A percentile compares a stretch with the other conserved stretches of the same genome.
phyloP scores from a whole-genome alignment of 2,797 vertebrate genomes.

The Chloroceryle amazona region DNA sequence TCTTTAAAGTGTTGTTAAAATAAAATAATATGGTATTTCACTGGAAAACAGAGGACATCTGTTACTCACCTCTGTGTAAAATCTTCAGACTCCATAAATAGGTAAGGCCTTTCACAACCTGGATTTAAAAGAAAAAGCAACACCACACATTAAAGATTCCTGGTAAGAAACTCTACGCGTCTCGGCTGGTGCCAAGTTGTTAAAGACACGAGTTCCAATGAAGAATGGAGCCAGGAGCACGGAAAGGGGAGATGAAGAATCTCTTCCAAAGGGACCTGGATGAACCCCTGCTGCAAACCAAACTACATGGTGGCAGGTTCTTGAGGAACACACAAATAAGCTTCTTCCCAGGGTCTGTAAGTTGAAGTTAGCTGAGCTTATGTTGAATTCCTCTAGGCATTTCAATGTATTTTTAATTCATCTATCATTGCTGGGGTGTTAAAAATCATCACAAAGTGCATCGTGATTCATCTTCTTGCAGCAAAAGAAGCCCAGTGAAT shows the following conservation, averaged over 20 bases:
- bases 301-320: rapidly evolving
- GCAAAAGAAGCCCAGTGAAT: neutral
- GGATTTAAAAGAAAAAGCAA: constrained; percentile 46
- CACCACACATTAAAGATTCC: neutral
- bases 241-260: neutral
- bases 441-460: rapidly evolving
- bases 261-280: neutral
- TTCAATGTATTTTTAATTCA: neutral
- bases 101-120: constrained; percentile 98
- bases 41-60: neutral
- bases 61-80: constrained; percentile 94
- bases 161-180: neutral
- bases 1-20: neutral
- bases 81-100: constrained; percentile 99
- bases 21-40: neutral
- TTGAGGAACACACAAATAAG: neutral
- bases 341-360: neutral
- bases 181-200: rapidly evolving
- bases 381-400: neutral
- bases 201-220: rapidly evolving
- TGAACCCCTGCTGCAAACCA: neutral
- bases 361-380: rapidly evolving
- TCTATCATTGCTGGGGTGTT: neutral
- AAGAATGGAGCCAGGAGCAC: rapidly evolving
- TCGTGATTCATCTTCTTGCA: neutral